Percentiles rank a stretch among this genome's conserved stretches.
Evolutionary conservation across 2,888 invertebrate genomes (phyloP).

Genomic region (Heliconius cydno): DNA sequence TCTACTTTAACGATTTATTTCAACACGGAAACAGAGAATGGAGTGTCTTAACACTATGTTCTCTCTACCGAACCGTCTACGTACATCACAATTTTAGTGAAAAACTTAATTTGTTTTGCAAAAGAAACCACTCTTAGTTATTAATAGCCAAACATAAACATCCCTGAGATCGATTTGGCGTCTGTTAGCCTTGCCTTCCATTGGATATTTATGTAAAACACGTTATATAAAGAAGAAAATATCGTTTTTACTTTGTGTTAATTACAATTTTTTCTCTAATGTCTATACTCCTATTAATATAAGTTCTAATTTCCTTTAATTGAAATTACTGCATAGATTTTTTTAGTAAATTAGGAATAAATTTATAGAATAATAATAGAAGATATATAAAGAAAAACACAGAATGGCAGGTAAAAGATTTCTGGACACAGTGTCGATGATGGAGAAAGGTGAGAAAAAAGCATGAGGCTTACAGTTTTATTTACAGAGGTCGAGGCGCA

Average conservation of each 20-base stretch:
- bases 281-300: neutral
- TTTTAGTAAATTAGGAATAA: too few species aligned
- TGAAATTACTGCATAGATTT: too few species aligned
- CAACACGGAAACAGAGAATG: neutral
- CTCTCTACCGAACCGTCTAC: neutral
- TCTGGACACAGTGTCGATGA: too few species aligned
- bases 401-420: too few species aligned
- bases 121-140: conserved; percentile 34
- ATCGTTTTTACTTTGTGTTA: neutral
- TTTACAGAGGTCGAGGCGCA: too few species aligned
- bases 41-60: neutral
- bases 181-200: conserved; percentile 9
- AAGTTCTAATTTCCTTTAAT: neutral
- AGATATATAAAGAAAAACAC: too few species aligned
- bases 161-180: conserved; percentile 9
- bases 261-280: neutral
- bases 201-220: neutral
- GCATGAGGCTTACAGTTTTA: too few species aligned
- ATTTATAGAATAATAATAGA: too few species aligned
- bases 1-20: too few species aligned
- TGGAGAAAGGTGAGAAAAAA: too few species aligned
- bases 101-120: conserved; percentile 5
- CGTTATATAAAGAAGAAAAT: neutral
- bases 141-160: conserved; percentile 34
- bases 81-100: neutral